phyloP scores from a whole-genome alignment of 2,797 vertebrate genomes.

The Megalops cyprinoides region DNA sequence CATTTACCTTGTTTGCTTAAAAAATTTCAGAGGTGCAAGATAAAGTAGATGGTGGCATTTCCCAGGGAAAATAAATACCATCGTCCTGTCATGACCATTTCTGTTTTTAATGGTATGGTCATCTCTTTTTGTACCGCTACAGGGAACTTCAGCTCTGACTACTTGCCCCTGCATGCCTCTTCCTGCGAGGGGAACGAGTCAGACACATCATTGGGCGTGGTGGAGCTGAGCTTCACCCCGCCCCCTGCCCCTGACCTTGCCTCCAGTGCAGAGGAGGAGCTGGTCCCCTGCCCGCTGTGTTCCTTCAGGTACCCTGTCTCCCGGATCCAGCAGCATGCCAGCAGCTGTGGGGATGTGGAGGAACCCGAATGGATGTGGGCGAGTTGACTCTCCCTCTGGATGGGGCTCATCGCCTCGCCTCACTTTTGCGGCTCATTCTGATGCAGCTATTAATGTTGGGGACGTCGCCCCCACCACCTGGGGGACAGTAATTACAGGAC shows the following conservation, averaged over 20 bases:
- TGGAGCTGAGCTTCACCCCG: slow-evolving; percentile 16
- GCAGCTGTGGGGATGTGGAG: slow-evolving; percentile 64
- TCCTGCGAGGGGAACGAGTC: slow-evolving; percentile 64
- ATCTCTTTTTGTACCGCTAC: not conserved
- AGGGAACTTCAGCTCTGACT: slow-evolving; percentile 64
- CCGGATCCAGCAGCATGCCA: slow-evolving; percentile 69
- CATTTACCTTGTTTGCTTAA: no score
- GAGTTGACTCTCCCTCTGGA: slow-evolving; percentile 39
- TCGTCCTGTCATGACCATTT: no score
- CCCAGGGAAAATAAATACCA: no score
- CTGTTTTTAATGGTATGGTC: not conserved
- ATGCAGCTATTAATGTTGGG: no score
- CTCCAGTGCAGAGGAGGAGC: slow-evolving; percentile 15
- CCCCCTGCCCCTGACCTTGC: slow-evolving; percentile 31
- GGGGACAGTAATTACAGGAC: not conserved
- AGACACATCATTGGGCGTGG: not conserved
- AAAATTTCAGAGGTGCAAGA: no score
- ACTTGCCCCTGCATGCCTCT: slow-evolving; percentile 65
- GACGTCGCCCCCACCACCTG: not conserved
- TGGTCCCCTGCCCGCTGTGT: slow-evolving; percentile 72
- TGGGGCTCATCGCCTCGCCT: no score
- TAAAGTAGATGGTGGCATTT: no score
- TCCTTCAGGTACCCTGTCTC: slow-evolving; percentile 51
- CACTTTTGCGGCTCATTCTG: no score
- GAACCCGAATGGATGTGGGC: slow-evolving; percentile 34